These are phyloP conservation scores for Camelus dromedarius DNA, from an alignment of 2,113 vertebrate species.

Conservation along the genomic window DNA sequence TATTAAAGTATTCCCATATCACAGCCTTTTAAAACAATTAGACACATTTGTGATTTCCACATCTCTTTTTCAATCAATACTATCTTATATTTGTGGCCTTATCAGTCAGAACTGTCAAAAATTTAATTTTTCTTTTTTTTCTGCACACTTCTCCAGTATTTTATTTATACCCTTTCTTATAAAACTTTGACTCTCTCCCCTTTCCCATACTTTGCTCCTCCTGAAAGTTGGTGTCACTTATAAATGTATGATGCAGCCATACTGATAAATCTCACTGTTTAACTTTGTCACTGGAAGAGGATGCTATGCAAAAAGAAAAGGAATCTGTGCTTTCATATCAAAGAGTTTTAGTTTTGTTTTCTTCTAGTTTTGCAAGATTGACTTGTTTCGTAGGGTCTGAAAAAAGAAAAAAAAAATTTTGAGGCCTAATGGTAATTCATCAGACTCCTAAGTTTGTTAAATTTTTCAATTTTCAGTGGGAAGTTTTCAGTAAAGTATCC, in stretches of 20 bases:
- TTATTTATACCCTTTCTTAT: neutral
- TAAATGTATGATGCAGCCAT: neutral
- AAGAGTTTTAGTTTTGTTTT: slow-evolving; percentile 13
- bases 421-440: neutral
- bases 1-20: neutral
- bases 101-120: neutral
- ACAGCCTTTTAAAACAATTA: slow-evolving; percentile 15
- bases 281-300: neutral
- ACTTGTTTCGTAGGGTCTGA: neutral
- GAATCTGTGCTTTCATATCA: neutral
- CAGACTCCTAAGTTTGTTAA: neutral
- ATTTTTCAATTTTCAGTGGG: slow-evolving; percentile 15
- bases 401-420: neutral
- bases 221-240: slow-evolving; percentile 22
- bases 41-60: neutral
- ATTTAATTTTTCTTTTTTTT: neutral
- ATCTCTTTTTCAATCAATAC: neutral
- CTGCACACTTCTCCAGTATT: neutral
- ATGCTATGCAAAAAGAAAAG: neutral
- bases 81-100: neutral
- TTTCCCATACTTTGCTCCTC: neutral
- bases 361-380: slow-evolving; percentile 1
- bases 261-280: slow-evolving; percentile 8
- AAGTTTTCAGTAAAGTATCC: slow-evolving; percentile 1
- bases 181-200: neutral